Evolutionary conservation across 2,888 invertebrate species (phyloP).

Genomic region (Hymenopus coronatus): DNA sequence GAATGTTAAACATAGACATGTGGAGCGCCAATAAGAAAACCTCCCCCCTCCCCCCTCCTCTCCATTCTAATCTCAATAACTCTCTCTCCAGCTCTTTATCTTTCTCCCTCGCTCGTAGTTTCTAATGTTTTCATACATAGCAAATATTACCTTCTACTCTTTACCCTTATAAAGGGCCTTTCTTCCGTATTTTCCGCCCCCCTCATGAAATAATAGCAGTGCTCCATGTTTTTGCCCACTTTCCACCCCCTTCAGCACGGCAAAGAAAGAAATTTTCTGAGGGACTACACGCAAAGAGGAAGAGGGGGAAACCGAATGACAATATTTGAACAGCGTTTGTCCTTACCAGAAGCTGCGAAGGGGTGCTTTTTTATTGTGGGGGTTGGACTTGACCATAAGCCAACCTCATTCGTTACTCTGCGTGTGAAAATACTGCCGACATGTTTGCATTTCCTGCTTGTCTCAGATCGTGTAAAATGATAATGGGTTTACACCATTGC

Average conservation of each 20-base stretch:
- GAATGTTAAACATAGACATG: conserved; percentile 34
- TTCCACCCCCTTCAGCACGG: background rate
- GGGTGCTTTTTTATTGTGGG: background rate
- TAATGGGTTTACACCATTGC: background rate
- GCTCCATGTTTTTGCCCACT: background rate
- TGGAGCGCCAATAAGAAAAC: conserved; percentile 23
- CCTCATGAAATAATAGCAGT: background rate
- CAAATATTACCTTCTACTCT: conserved; percentile 15
- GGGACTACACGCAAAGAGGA: background rate
- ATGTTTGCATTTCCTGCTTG: background rate
- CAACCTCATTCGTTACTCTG: background rate
- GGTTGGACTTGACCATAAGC: background rate
- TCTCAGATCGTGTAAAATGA: background rate
- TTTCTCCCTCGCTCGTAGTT: background rate
- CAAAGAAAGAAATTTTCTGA: conserved; percentile 5
- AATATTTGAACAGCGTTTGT: conserved; percentile 14
- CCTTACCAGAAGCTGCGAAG: background rate
- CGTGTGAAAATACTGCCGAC: background rate
- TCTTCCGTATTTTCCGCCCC: background rate
- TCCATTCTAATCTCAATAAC: conserved; percentile 13
- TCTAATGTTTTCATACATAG: conserved; percentile 21
- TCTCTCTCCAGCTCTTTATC: background rate
- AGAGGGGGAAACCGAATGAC: conserved; percentile 2
- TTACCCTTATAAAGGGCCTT: background rate
- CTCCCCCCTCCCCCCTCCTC: conserved; percentile 1